Conservation (phyloP, 2,113 vertebrate genomes). For the Maccullochella peelii region DNA sequence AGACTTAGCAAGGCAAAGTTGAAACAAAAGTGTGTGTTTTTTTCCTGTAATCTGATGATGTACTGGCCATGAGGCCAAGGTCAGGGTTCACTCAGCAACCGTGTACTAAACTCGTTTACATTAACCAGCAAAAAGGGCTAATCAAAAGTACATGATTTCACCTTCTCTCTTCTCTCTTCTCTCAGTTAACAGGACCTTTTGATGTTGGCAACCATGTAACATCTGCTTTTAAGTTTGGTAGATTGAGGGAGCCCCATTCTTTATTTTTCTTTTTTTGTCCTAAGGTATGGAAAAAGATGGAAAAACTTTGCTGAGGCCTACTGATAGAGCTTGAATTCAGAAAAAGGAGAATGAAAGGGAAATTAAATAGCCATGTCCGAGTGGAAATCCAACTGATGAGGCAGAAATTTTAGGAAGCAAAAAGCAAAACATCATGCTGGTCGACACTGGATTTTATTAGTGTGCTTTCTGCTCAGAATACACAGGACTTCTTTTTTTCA, state of each 20-base stretch:
- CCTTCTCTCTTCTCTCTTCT: no score
- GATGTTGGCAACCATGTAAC: constrained; percentile 81
- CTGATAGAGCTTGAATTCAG: constrained; percentile 38
- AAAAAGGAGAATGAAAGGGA: constrained; percentile 52
- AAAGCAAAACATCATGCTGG: constrained; percentile 58
- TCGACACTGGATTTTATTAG: constrained; percentile 70
- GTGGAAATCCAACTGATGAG: constrained; percentile 62
- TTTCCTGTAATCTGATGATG: constrained; percentile 77
- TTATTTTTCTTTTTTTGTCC: constrained; percentile 25
- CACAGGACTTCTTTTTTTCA: constrained; percentile 34
- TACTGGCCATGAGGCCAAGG: constrained; percentile 67
- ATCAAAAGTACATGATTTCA: constrained; percentile 84
- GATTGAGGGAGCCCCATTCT: constrained; percentile 36
- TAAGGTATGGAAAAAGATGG: constrained; percentile 30
- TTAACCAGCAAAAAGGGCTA: constrained; percentile 75
- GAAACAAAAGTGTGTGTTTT: constrained; percentile 55
- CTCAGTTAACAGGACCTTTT: constrained; percentile 78
- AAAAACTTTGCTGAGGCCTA: constrained; percentile 52
- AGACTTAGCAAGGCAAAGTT: constrained; percentile 76
- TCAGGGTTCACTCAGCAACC: constrained; percentile 72
- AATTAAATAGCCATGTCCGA: constrained; percentile 63
- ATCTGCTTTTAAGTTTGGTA: constrained; percentile 80
- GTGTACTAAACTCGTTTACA: constrained; percentile 75
- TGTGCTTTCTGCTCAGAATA: constrained; percentile 45
- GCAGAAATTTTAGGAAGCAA: constrained; percentile 45